phyloP scores from a whole-genome alignment of 1,140 invertebrate species.

The Megalopta genalis region DNA sequence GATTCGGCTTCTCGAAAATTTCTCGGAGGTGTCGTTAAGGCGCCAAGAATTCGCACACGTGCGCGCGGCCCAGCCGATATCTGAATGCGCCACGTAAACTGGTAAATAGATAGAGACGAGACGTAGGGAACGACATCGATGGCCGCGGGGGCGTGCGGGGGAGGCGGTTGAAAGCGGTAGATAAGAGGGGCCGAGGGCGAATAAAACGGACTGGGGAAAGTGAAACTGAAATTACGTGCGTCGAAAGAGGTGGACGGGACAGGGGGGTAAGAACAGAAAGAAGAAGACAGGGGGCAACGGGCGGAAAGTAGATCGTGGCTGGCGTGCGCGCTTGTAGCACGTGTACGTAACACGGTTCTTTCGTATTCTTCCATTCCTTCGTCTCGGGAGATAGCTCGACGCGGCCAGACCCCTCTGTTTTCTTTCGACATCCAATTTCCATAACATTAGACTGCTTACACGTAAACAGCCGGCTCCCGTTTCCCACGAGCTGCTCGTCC shows the following conservation, averaged over 20 bases:
- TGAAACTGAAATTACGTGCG: slow-evolving; percentile 25
- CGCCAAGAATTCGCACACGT: slow-evolving; percentile 15
- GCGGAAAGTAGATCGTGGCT: slow-evolving; percentile 24
- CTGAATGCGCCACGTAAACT: slow-evolving; percentile 20
- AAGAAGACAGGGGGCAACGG: slow-evolving; percentile 26
- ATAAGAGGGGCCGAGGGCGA: neutral
- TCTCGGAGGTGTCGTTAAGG: slow-evolving; percentile 61
- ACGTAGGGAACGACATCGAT: slow-evolving; percentile 13
- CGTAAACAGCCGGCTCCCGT: slow-evolving; percentile 55
- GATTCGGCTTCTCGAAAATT: slow-evolving; percentile 43
- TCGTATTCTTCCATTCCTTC: slow-evolving; percentile 34
- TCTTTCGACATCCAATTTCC: slow-evolving; percentile 77
- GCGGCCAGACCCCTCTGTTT: slow-evolving; percentile 64
- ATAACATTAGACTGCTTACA: slow-evolving; percentile 74
- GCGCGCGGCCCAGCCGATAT: neutral
- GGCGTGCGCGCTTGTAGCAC: neutral
- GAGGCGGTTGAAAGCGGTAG: neutral
- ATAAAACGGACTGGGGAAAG: slow-evolving; percentile 1
- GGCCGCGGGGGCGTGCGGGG: neutral
- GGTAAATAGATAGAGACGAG: slow-evolving; percentile 24
- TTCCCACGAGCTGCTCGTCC: neutral
- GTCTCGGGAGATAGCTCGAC: slow-evolving; percentile 37
- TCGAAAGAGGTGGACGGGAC: neutral
- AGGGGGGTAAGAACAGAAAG: neutral
- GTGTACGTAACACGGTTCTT: neutral